A percentile compares a stretch with the other conserved stretches of the same genome.
Conservation (phyloP, 2,888 invertebrate species). For the Drosophila pseudotalamancana region DNA sequence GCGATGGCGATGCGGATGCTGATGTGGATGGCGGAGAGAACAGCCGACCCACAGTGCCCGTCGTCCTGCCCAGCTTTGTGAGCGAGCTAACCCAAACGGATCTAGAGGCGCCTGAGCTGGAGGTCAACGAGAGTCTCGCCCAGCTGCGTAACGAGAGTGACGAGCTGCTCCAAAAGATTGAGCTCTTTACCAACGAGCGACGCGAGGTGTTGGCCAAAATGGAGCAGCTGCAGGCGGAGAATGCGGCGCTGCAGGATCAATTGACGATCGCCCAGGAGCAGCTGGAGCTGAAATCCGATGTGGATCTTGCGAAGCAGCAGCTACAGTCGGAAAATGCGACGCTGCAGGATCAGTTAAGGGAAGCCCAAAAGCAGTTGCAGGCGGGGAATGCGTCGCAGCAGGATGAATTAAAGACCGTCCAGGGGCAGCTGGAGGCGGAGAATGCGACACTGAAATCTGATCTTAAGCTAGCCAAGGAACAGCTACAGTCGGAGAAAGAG, state of each 20-base stretch:
- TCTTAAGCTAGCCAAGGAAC: slow-evolving; percentile 83
- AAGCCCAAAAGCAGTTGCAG: slow-evolving; percentile 81
- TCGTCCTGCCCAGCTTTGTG: slow-evolving; percentile 52
- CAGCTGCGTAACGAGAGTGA: slow-evolving; percentile 87
- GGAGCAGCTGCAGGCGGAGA: slow-evolving; percentile 87
- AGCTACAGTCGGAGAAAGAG: slow-evolving; percentile 84
- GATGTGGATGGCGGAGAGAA: slow-evolving; percentile 5
- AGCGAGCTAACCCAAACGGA: slow-evolving; percentile 80
- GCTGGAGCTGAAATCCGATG: slow-evolving; percentile 80
- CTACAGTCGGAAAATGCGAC: slow-evolving; percentile 84
- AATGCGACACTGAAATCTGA: slow-evolving; percentile 86
- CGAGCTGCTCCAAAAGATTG: slow-evolving; percentile 88
- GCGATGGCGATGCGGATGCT: slow-evolving; percentile 46
- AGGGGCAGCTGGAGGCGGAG: slow-evolving; percentile 87
- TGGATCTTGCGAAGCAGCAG: slow-evolving; percentile 63
- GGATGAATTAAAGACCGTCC: no score
- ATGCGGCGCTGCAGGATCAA: slow-evolving; percentile 85
- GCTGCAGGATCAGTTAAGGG: slow-evolving; percentile 80
- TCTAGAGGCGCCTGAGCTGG: slow-evolving; percentile 76
- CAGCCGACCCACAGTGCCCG: slow-evolving; percentile 4
- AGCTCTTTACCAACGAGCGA: slow-evolving; percentile 88
- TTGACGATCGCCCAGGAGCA: slow-evolving; percentile 83
- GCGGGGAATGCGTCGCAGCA: slow-evolving; percentile 87
- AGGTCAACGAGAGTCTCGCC: slow-evolving; percentile 86
- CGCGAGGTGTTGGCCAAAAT: slow-evolving; percentile 89